Evolutionary conservation across 2,888 invertebrate species (phyloP), one percentile per base, ranked within the genome.

Genomic region (Xanthia icteritia): DNA sequence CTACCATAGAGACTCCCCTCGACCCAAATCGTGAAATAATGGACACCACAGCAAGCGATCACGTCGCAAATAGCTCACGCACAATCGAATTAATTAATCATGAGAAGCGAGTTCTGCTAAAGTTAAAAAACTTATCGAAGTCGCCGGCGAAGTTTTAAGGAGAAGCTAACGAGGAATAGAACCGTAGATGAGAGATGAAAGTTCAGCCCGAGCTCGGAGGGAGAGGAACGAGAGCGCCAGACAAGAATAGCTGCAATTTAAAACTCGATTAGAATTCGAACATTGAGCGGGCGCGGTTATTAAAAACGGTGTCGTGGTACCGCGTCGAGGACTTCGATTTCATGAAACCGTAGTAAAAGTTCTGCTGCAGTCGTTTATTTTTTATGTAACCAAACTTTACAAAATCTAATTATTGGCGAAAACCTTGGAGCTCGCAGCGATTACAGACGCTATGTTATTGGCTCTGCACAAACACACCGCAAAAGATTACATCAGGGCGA

Each of bases 81-180:
- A 96, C 95, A 96, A 96, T 96, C 94, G 92, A 95, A 95, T 96
- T 96, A 96, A 96, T 96, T 96, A 96, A 96, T 96, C 96, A 96
- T 93, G 93, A 93, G 92, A 93, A 93, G 91, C 93, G 91, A 93
- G 93, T 93, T 92, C 89, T 89, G 81, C 88, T 90, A 79, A 93
- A 96, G 95, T 96, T 95, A 95, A 96, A 96, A 96, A 96, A 95
- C 93, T 95, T 95, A 92, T 93, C 92, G 92, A 90, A 94, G 92
- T 92, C 91, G 86, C 91, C 89, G 93, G 80, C 90, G 84, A 96
- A 96, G 94, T 96, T 96, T 96, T 94, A 93, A 95, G 95, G 94
- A 94, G 95, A 95, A 95, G 93, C 95, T 96, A 96, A 96, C 95
- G 95, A 96, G 95, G 93, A 96, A 94, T 93, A 92, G 94, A 92